A percentile compares a stretch with the other conserved stretches of the same genome.
Evolutionary conservation across 2,888 invertebrate genomes (phyloP).

Genomic region (Scelioninae gen. 1): DNA sequence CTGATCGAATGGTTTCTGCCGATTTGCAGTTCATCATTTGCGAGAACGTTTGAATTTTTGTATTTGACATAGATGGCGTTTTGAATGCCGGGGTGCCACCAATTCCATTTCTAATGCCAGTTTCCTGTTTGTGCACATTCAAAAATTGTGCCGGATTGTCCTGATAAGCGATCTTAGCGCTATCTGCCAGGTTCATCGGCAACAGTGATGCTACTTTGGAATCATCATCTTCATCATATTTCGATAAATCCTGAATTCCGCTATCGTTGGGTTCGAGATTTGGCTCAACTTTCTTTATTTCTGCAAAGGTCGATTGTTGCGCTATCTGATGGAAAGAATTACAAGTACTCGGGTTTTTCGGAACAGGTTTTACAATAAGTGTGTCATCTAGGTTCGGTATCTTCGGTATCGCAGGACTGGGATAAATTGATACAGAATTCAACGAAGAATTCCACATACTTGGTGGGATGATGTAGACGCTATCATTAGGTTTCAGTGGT

Average conservation of each 20-base stretch:
- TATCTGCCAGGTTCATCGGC: not conserved
- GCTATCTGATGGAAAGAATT: conserved; percentile 22
- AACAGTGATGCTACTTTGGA: not conserved
- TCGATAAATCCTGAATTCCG: conserved; percentile 43
- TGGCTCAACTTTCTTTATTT: conserved; percentile 42
- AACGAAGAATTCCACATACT: not conserved
- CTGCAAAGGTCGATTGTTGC: conserved; percentile 26
- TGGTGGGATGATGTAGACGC: conserved; percentile 46
- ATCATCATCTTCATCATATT: conserved; percentile 10
- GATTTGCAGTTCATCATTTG: conserved; percentile 24
- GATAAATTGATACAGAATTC: too few species aligned
- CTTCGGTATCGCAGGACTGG: too few species aligned
- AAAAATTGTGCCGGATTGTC: conserved; percentile 45
- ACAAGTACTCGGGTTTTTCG: conserved; percentile 21
- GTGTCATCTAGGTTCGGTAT: not conserved
- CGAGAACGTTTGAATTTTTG: conserved; percentile 28
- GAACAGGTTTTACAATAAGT: conserved; percentile 52
- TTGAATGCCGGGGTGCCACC: not conserved
- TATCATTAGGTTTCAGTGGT: conserved; percentile 20
- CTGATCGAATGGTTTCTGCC: conserved; percentile 32
- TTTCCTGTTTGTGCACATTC: not conserved
- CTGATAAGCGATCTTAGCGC: not conserved
- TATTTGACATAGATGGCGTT: conserved; percentile 38
- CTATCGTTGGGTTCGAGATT: conserved; percentile 51
- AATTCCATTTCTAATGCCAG: not conserved